These are phyloP conservation scores for Drosophila trapezifrons DNA, from an alignment of 1,140 invertebrate species.

Conservation along the genomic window DNA sequence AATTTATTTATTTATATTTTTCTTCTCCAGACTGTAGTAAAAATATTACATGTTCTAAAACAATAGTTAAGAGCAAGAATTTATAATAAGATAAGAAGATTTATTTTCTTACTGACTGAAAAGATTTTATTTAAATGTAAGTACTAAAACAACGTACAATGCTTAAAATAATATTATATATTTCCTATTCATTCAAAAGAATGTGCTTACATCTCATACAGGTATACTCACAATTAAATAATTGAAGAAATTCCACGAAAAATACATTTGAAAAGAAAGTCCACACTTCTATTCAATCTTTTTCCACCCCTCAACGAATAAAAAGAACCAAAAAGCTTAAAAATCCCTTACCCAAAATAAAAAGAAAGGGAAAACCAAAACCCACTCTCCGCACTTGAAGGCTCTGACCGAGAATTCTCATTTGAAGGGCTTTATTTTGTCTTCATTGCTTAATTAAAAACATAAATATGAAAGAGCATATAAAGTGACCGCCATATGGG, in stretches of 20 bases:
- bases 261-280: not conserved
- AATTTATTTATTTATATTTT: too few species aligned
- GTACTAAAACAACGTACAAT: too few species aligned
- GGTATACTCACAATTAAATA: not conserved
- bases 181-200: too few species aligned
- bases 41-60: too few species aligned
- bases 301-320: not conserved
- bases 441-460: constrained; percentile 64
- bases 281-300: not conserved
- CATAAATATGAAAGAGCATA: constrained; percentile 53
- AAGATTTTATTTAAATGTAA: too few species aligned
- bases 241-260: not conserved
- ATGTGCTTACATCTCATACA: not conserved
- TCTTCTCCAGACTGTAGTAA: too few species aligned
- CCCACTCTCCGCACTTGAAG: constrained; percentile 10
- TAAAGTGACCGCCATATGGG: constrained; percentile 55
- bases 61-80: not conserved
- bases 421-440: constrained; percentile 45
- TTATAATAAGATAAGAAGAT: too few species aligned
- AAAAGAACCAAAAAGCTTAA: not conserved
- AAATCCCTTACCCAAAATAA: not conserved
- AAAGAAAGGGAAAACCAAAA: not conserved
- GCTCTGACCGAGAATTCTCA: constrained; percentile 25
- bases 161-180: too few species aligned
- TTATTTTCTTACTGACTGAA: too few species aligned